Percentiles rank a stretch among this genome's conserved stretches.
Evolutionary conservation across 2,888 invertebrate species (phyloP).

Genomic region (Leptothorax acervorum): DNA sequence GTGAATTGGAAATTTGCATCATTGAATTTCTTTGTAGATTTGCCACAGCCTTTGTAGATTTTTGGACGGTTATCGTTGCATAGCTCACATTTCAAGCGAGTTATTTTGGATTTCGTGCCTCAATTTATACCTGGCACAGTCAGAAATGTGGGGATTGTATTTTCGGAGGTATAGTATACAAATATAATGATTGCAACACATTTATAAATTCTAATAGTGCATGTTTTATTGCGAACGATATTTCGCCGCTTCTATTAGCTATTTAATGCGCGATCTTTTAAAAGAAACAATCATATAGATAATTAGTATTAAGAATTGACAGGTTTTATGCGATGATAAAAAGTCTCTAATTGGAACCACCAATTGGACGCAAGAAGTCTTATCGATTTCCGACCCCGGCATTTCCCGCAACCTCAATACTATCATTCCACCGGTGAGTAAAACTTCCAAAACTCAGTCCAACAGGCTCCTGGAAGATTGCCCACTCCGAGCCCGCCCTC

Average conservation of each 20-base stretch:
- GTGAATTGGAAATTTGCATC: slow-evolving; percentile 23
- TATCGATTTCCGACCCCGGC: slow-evolving; percentile 21
- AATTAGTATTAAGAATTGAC: slow-evolving; percentile 22
- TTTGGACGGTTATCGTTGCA: not conserved
- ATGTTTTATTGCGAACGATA: not conserved
- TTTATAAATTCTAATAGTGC: not conserved
- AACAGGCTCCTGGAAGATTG: slow-evolving; percentile 39
- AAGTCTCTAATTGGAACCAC: not conserved
- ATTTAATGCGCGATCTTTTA: not conserved
- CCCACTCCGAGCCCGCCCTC: slow-evolving; percentile 1
- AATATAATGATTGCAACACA: not conserved
- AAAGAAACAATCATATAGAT: not conserved
- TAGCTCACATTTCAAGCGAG: slow-evolving; percentile 5
- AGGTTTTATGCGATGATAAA: not conserved
- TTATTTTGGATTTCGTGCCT: not conserved
- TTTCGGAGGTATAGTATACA: not conserved
- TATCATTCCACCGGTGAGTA: slow-evolving; percentile 19
- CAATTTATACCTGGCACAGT: not conserved
- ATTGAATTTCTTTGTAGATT: slow-evolving; percentile 9
- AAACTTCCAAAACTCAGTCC: slow-evolving; percentile 28
- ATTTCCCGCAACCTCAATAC: slow-evolving; percentile 6
- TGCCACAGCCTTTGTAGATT: not conserved
- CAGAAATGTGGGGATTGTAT: not conserved
- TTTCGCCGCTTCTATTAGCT: not conserved
- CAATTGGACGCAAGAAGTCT: not conserved